Percentiles rank a stretch among this genome's conserved stretches.
phyloP scores from a whole-genome alignment of 2,797 vertebrate genomes.

The Rhabdomys pumilio region DNA sequence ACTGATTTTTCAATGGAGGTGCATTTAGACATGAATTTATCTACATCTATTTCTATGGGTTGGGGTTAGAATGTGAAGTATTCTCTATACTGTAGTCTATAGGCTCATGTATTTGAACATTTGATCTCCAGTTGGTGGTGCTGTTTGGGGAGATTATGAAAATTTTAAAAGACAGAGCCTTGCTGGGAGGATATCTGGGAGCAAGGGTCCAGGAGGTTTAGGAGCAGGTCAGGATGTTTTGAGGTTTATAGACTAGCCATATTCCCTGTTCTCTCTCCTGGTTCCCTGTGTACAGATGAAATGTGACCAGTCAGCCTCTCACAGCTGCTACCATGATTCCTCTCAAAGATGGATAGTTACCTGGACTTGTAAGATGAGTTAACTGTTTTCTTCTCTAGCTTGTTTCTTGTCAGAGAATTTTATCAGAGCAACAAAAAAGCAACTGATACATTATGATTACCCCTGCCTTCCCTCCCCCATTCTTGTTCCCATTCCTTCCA shows the following conservation, averaged over 20 bases:
- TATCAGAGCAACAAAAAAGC: not conserved
- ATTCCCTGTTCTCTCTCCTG: not conserved
- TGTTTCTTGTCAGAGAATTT: not conserved
- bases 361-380: not conserved
- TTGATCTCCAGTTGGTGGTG: not conserved
- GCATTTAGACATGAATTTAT: not conserved
- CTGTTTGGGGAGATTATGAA: not conserved
- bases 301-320: not conserved
- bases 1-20: not conserved
- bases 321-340: not conserved
- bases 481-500: not conserved
- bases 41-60: not conserved
- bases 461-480: fast-evolving
- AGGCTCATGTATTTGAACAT: not conserved
- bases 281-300: not conserved
- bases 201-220: not conserved
- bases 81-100: not conserved
- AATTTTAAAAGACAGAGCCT: not conserved
- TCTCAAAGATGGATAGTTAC: not conserved
- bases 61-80: not conserved
- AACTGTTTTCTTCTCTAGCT: not conserved
- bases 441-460: not conserved
- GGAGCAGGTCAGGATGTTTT: not conserved
- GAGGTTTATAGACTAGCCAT: not conserved
- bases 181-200: not conserved